Evolutionary conservation across 2,888 invertebrate species (phyloP).

Genomic region (Acrobasis suavella): DNA sequence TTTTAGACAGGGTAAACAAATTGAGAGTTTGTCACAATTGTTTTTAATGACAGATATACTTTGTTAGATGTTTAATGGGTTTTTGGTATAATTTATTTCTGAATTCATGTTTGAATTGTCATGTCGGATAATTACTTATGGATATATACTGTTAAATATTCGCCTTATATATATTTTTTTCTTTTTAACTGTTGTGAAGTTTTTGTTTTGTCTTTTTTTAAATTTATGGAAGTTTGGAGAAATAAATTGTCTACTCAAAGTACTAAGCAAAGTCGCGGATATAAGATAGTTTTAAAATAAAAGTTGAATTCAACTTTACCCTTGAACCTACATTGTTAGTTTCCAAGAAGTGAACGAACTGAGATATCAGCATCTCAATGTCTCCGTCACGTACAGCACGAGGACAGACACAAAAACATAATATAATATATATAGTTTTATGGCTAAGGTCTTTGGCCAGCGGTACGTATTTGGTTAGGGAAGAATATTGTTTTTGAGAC

Average conservation of each 20-base stretch:
- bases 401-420: constrained; percentile 7
- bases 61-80: neutral
- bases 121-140: too few relatives aligned
- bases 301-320: constrained; percentile 14
- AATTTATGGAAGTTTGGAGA: too few relatives aligned
- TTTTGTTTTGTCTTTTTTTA: too few relatives aligned
- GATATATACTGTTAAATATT: too few relatives aligned
- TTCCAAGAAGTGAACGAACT: constrained; percentile 33
- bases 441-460: constrained; percentile 8
- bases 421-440: constrained; percentile 10
- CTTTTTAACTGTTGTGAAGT: too few relatives aligned
- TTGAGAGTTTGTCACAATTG: constrained; percentile 21
- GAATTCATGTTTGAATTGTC: too few relatives aligned
- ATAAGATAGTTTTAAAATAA: too few relatives aligned
- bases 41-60: neutral
- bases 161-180: too few relatives aligned
- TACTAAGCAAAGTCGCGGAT: too few relatives aligned
- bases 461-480: neutral
- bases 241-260: too few relatives aligned
- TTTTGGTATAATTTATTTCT: neutral
- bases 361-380: constrained; percentile 27
- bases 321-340: constrained; percentile 26
- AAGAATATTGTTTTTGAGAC: too few relatives aligned
- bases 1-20: constrained; percentile 22
- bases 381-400: constrained; percentile 26